phyloP scores from a whole-genome alignment of 2,888 invertebrate genomes.

The Pecten maximus region DNA sequence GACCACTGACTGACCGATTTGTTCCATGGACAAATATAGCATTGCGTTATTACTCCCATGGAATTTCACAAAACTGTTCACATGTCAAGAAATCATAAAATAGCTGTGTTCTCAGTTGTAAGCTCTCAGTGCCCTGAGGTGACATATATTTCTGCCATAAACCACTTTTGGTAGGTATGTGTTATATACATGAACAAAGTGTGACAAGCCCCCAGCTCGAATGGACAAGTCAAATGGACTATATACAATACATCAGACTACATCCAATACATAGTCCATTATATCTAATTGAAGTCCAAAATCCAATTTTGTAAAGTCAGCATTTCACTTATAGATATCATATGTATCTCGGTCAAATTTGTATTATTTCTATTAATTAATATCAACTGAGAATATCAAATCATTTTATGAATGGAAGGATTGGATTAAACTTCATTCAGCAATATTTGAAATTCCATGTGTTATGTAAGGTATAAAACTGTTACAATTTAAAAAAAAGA shows the following conservation, averaged over 20 bases:
- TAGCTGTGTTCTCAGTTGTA: not conserved
- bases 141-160: slow-evolving; percentile 11
- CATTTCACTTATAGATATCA: not conserved
- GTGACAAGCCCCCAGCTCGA: not conserved
- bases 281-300: not conserved
- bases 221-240: not conserved
- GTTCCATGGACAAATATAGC: not conserved
- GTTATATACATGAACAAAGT: not conserved
- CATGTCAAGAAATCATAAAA: slow-evolving; percentile 17
- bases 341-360: not conserved
- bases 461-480: too few species aligned
- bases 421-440: too few species aligned
- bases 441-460: too few species aligned
- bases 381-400: not conserved
- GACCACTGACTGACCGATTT: not conserved
- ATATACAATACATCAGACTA: not conserved
- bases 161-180: slow-evolving; percentile 29
- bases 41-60: not conserved
- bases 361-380: not conserved
- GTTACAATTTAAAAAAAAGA: too few species aligned
- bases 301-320: not conserved
- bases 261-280: not conserved
- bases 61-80: not conserved
- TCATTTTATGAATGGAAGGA: too few species aligned
- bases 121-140: not conserved